These are phyloP conservation scores for Cynoglossus semilaevis DNA, from an alignment of 2,113 vertebrate species.

Conservation along the genomic window DNA sequence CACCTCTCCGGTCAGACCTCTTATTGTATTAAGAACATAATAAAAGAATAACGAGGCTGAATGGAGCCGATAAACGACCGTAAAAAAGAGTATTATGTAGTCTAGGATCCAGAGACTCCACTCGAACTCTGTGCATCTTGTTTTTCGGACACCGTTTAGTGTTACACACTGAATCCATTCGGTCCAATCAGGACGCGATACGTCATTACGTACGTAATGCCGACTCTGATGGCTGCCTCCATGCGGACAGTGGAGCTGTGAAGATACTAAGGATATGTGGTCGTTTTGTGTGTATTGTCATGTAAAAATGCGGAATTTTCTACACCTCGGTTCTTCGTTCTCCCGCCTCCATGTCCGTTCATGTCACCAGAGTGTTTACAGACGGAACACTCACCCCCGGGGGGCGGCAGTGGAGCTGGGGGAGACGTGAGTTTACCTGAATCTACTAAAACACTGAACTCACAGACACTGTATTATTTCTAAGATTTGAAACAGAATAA, in stretches of 20 bases:
- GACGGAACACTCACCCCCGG: slow-evolving; percentile 43
- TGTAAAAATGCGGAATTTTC: slow-evolving; percentile 54
- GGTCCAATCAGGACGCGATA: slow-evolving; percentile 58
- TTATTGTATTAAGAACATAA: no score
- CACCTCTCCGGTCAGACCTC: no score
- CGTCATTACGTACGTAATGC: slow-evolving; percentile 49
- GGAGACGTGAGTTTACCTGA: slow-evolving; percentile 69
- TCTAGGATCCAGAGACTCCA: no score
- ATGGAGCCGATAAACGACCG: no score
- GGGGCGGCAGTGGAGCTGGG: slow-evolving; percentile 67
- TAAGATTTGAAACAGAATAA: no score
- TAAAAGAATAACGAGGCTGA: no score
- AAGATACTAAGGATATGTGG: not conserved
- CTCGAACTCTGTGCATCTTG: no score
- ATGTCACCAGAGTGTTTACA: slow-evolving; percentile 71
- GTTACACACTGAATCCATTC: fast-evolving
- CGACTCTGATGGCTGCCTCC: slow-evolving; percentile 59
- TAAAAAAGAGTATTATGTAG: no score
- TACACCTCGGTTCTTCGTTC: slow-evolving; percentile 34
- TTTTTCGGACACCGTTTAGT: not conserved
- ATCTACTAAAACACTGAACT: no score
- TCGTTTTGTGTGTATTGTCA: not conserved
- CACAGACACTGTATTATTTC: no score
- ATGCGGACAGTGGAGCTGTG: not conserved
- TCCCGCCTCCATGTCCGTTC: slow-evolving; percentile 42